Base-by-base conservation (phyloP, 2,888 invertebrate species). In the Agrotis exclamationis region DNA sequence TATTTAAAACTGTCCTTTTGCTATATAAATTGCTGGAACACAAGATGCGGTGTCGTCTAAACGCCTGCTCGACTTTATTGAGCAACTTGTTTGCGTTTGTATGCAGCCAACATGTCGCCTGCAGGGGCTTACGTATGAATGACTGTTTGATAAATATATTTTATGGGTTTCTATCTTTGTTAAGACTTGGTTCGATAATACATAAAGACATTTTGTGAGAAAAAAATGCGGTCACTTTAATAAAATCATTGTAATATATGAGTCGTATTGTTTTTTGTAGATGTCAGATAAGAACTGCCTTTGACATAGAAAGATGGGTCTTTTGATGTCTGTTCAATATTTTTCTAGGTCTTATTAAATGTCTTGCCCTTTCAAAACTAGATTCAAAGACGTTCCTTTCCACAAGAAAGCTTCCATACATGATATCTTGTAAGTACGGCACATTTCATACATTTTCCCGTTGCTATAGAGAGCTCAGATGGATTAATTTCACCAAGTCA, bases 401-500 rank as follows among this genome's bases (percentile, higher is more conserved):
- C 51, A 18, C 44, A 59, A 48, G 44, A 59, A 76, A 59, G 20
- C 45, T 59, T 50, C 45, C 39, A 51, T 58, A 57, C 53, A 71
- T n/a, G 20, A 70, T 47, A 59, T 67, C 57, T 20, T 70, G 53
- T 63, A 58, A 47, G 63, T 47, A 78, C 63, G 51, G 44, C 73
- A 86, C 88, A 89, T 91, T 91, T 92, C 92, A 92, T 94, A 90
- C 86, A 91, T 89, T 91, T 89, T 88, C 83, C 77, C 71, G 82
- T 75, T 80, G 69, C 90, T 86, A 90, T 91, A 91, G 90, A 91
- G 85, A 87, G 88, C 86, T 89, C 90, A 92, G 94, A 94, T 93
- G 93, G 93, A 95, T 95, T 95, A 96, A 96, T 95, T 94, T 92
- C 92, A 90, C 81, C 89, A 86, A 93, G 92, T 91, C 93, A 91